Conservation (phyloP, 2,888 invertebrate genomes). For the Tipula lateralis region DNA sequence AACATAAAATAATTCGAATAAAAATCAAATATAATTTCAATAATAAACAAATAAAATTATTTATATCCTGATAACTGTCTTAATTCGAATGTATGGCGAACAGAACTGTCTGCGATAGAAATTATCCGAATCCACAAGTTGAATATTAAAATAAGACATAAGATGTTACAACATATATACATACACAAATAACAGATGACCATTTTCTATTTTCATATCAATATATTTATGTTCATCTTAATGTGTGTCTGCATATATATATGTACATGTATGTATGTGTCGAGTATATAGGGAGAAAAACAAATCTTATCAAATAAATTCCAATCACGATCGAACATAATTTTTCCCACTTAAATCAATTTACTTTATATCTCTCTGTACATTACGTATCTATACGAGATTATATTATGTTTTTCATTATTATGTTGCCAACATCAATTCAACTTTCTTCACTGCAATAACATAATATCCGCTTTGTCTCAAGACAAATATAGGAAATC, state of each 20-base stretch:
- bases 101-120: neutral
- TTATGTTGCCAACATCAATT: neutral
- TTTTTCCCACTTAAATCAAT: neutral
- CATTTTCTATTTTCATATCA: neutral
- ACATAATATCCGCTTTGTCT: neutral
- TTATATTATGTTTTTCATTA: neutral
- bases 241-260: too few relatives aligned
- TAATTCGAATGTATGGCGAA: neutral
- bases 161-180: neutral
- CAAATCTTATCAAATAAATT: neutral
- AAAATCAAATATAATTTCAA: neutral
- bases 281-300: neutral
- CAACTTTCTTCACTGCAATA: neutral
- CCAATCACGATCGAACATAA: neutral
- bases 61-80: neutral
- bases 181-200: neutral
- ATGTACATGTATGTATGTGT: too few relatives aligned
- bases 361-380: neutral
- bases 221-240: too few relatives aligned
- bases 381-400: neutral
- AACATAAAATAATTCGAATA: neutral
- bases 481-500: neutral
- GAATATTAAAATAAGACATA: neutral
- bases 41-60: constrained; percentile 4
- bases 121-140: neutral